Evolutionary conservation across 2,888 invertebrate genomes (phyloP), one percentile per base, ranked within the genome.

Genomic region (Pollenia griseotomentosa): DNA sequence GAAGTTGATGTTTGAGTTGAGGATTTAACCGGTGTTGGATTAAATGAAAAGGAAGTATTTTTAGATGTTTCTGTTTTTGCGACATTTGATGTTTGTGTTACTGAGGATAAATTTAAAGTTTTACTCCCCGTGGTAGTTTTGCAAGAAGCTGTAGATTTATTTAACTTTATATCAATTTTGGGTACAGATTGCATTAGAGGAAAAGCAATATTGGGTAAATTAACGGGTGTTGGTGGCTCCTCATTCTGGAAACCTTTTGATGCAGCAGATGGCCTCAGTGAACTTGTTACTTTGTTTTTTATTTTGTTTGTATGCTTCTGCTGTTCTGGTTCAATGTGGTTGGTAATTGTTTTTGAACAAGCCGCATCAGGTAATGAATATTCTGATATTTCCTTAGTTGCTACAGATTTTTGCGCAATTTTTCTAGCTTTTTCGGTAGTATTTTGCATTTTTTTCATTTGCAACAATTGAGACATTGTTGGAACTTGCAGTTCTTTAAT

Each of bases 391-490:
- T 14, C 63, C 11, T 10, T 55, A 75, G 75, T 83, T 23, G n/a
- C 14, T 53, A 5, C 61, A 11, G 70, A 53, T 73, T 89, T 85
- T 16, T 91, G 92, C 0, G 95, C 94, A 79, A 95, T 94, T 89
- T 95, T 94, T 57, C 95, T 93, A 11, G 95, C 95, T 48, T 94
- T 94, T 71, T 94, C 94, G 0, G 95, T 95, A 73, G 94, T 94
- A 89, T 94, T 95, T 89, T 95, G 95, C 73, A 96, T 91, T 83
- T 94, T 94, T 89, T 95, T 95, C 92, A 96, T 94, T 91, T 95
- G 95, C 55, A 96, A 90, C 83, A 96, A 93, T 89, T 96, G 95
- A 4, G 96, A 94, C 90, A 96, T 95, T 4, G 95, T 95, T 8
- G 96, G 96, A 68, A 96, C 95, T 87, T 95, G 94, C 14, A 96